These are phyloP conservation scores for Leptopilina syphax DNA, from an alignment of 2,888 invertebrate species.

Conservation along the genomic window DNA sequence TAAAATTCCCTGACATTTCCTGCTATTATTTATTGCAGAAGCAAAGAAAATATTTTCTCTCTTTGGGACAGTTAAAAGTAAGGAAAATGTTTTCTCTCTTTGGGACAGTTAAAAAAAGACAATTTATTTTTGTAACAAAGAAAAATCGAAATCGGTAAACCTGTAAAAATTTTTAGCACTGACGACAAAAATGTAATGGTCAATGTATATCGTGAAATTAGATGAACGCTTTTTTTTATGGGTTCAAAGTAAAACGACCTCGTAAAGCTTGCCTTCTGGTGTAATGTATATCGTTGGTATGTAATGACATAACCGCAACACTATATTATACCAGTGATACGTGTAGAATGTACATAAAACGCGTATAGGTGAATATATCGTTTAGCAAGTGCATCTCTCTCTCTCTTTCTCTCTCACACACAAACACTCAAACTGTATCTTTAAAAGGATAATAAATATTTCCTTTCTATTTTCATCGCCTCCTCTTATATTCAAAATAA, in stretches of 20 bases:
- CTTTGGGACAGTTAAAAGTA: too few relatives aligned
- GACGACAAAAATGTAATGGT: slow-evolving; percentile 31
- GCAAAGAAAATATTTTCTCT: too few relatives aligned
- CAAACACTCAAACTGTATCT: background rate
- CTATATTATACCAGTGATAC: slow-evolving; percentile 29
- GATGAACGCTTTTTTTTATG: slow-evolving; percentile 33
- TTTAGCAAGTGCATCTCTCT: slow-evolving; percentile 5
- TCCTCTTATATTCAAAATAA: background rate
- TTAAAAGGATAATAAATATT: slow-evolving; percentile 11
- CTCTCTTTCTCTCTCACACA: too few relatives aligned
- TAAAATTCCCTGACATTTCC: too few relatives aligned
- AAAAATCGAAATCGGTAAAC: slow-evolving; percentile 8
- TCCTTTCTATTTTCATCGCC: background rate
- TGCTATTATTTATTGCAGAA: too few relatives aligned
- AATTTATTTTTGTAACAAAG: slow-evolving; percentile 7
- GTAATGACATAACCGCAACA: slow-evolving; percentile 25
- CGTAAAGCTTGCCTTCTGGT: slow-evolving; percentile 25
- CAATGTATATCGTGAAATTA: slow-evolving; percentile 26
- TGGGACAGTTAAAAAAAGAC: background rate
- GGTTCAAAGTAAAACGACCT: slow-evolving; percentile 29
- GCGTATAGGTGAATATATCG: slow-evolving; percentile 9
- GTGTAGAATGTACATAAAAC: slow-evolving; percentile 28
- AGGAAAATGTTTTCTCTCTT: background rate
- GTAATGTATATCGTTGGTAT: slow-evolving; percentile 28
- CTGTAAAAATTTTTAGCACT: slow-evolving; percentile 23